phyloP scores from a whole-genome alignment of 1,140 invertebrate genomes.

The Coelopa frigida region DNA sequence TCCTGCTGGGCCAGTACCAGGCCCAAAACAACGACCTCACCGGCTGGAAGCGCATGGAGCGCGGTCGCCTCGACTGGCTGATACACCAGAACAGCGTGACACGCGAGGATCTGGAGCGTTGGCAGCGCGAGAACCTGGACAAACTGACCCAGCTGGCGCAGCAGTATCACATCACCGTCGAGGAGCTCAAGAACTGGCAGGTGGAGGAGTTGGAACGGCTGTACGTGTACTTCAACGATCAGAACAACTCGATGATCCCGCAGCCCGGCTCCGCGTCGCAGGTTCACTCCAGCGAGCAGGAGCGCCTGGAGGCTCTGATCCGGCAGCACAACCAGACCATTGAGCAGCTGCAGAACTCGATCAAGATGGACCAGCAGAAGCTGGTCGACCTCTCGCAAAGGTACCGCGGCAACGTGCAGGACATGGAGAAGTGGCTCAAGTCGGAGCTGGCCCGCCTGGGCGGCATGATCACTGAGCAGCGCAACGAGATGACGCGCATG shows the following conservation, averaged over 20 bases:
- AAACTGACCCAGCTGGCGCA: conserved; percentile 23
- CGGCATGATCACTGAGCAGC: conserved; percentile 32
- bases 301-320: conserved; percentile 30
- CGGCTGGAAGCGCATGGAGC: conserved; percentile 31
- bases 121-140: conserved; percentile 31
- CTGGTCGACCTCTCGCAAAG: conserved; percentile 30
- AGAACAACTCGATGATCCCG: conserved; percentile 28
- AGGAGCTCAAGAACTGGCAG: conserved; percentile 33
- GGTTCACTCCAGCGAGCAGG: conserved; percentile 23
- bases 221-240: conserved; percentile 23
- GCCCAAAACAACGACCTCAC: conserved; percentile 21
- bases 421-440: conserved; percentile 37
- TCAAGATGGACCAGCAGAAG: conserved; percentile 31
- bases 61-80: conserved; percentile 34
- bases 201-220: conserved; percentile 30
- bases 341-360: conserved; percentile 29
- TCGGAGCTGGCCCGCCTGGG: conserved; percentile 31
- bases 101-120: conserved; percentile 31
- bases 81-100: conserved; percentile 35
- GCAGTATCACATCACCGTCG: conserved; percentile 21
- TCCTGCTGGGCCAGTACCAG: conserved; percentile 28
- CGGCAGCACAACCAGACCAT: conserved; percentile 36
- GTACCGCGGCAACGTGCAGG: conserved; percentile 38
- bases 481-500: conserved; percentile 30
- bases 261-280: conserved; percentile 11